Base-by-base conservation (phyloP, 2,888 invertebrate genomes). In the Campopleginae sp. region DNA sequence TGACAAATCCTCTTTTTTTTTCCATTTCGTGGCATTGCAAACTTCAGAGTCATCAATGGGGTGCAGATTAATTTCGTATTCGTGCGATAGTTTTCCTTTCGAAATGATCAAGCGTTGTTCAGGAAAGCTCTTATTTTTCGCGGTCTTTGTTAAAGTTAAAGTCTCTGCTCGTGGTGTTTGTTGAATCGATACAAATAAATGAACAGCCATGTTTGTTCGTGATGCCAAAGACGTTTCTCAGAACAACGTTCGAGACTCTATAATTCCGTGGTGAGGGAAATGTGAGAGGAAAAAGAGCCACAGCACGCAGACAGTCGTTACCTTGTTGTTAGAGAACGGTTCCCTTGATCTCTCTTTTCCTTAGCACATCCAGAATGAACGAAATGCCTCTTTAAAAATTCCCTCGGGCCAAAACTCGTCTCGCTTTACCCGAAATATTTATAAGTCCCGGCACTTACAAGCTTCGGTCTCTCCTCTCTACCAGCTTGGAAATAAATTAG, bases 401-500 rank as follows among this genome's bases (percentile, higher is more conserved):
- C 23, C 8, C 27, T 27, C 17, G 27, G 27, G 23, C 27, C n/a
- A 68, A 68, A 68, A 27, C 14, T 46, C n/a, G 66, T 42, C 10
- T 19, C 23, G 12, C 66, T 66, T 66, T 42, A 14, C 42, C 14
- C 42, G 17, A n/a, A 31, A 44, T 46, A 31, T 51, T 51, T 33
- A 33, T 33, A 38, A 27, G 48, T 33, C 7, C 51, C 51, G 33
- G 46, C 27, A 46, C 46, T 44, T 68, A 44, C 46, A 27, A 68
- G 46, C 27, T 27, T 17, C 27, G 2, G 27, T 68, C 27, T 33
- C 5, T 8, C 48, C 19, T 74, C 61, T 74, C 51, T 31, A 51
- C 44, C 54, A 42, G 48, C 23, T 27, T n/a, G 48, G 38, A 76
- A 76, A 81, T 76, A 70, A 81, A 81, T 76, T 46, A 61, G 58